A percentile compares a stretch with the other conserved stretches of the same genome.
Evolutionary conservation across 1,140 invertebrate genomes (phyloP).

Genomic region (Lepidurus packardi): DNA sequence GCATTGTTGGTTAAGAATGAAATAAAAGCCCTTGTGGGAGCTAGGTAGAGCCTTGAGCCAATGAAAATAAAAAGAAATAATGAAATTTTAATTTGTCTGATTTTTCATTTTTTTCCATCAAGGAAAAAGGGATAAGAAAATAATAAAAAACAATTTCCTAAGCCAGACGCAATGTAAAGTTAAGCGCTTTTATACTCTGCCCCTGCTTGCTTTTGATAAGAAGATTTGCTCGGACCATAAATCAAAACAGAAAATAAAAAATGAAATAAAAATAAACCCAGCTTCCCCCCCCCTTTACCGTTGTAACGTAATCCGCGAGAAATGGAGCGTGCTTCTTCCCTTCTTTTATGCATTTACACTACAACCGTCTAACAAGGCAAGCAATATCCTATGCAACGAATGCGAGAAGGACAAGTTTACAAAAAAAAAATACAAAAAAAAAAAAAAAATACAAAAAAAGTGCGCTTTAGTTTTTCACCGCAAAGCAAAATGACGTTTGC

Average conservation of each 20-base stretch:
- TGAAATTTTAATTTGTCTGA: too few relatives aligned
- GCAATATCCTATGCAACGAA: neutral
- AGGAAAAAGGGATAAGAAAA: neutral
- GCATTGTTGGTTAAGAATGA: too few relatives aligned
- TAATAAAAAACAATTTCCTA: neutral
- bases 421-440: neutral
- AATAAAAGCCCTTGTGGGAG: too few relatives aligned
- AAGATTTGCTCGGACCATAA: neutral
- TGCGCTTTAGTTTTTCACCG: neutral
- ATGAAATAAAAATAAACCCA: neutral
- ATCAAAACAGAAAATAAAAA: neutral
- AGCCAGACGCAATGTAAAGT: neutral
- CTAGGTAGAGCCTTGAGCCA: too few relatives aligned
- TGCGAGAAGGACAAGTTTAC: neutral
- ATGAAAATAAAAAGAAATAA: too few relatives aligned
- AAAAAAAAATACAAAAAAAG: too few relatives aligned
- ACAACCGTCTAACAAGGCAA: neutral
- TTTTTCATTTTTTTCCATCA: too few relatives aligned
- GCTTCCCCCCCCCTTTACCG: neutral
- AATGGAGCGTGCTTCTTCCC: constrained; percentile 3
- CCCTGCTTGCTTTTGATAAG: constrained; percentile 4
- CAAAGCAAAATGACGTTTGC: neutral
- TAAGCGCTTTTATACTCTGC: neutral
- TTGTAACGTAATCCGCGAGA: neutral
- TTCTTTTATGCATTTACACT: neutral